A percentile compares a stretch with the other conserved stretches of the same genome.
phyloP scores from a whole-genome alignment of 2,797 vertebrate genomes.

The Crenichthys baileyi region DNA sequence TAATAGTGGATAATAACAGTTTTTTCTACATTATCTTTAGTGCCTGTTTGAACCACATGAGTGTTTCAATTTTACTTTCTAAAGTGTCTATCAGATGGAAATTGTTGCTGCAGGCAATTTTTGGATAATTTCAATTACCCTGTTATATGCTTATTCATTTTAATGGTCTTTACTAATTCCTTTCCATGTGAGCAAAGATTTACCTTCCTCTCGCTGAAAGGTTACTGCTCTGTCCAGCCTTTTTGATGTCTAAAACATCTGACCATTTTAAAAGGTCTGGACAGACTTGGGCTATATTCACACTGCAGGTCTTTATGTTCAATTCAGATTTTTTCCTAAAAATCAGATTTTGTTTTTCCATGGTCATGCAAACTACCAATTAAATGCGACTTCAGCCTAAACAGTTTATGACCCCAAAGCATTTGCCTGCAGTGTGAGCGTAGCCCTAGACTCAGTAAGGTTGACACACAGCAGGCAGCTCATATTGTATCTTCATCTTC shows the following conservation, averaged over 20 bases:
- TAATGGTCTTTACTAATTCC: conserved; percentile 36
- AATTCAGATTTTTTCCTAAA: too few species aligned
- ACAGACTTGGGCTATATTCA: background rate
- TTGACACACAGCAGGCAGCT: too few species aligned
- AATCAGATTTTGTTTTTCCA: too few species aligned
- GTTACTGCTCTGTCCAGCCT: background rate
- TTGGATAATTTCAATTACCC: conserved; percentile 28
- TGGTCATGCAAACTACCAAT: too few species aligned
- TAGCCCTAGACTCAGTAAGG: background rate
- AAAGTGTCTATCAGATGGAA: conserved; percentile 13
- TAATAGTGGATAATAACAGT: background rate
- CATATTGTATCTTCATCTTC: too few species aligned
- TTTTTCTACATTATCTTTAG: background rate
- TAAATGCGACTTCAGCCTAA: too few species aligned
- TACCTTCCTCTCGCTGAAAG: background rate
- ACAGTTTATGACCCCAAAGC: too few species aligned
- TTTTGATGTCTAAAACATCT: background rate
- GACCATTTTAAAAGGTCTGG: background rate
- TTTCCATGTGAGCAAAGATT: background rate
- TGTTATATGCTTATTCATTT: conserved; percentile 46
- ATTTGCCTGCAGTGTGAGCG: too few species aligned
- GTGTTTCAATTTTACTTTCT: conserved; percentile 16
- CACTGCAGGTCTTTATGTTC: too few species aligned
- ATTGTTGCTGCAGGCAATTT: background rate
- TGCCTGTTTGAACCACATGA: conserved; percentile 17